Conservation (phyloP, 2,113 vertebrate genomes). For the Numenius arquata region DNA sequence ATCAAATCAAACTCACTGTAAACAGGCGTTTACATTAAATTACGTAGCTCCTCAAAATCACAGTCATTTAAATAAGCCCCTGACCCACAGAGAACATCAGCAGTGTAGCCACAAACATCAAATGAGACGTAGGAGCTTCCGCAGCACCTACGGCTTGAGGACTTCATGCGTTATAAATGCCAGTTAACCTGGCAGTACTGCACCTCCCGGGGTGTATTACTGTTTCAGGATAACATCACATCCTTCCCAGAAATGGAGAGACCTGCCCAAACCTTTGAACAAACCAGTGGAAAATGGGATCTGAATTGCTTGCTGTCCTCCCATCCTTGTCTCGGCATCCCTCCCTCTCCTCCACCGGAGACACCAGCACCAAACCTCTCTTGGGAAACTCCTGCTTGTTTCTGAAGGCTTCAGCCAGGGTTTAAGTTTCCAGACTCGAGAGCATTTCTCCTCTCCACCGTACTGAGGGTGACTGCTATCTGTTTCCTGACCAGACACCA, state of each 20-base stretch:
- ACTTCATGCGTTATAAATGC: not conserved
- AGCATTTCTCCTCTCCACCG: not conserved
- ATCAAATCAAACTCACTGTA: not conserved
- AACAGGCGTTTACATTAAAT: slow-evolving; percentile 22
- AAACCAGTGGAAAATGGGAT: not conserved
- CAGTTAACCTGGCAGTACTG: not conserved
- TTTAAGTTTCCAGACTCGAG: not conserved
- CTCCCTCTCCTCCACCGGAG: not conserved
- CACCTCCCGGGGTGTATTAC: not conserved
- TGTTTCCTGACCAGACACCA: not conserved
- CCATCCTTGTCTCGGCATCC: not conserved
- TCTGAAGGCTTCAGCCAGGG: not conserved
- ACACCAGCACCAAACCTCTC: not conserved
- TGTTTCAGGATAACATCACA: not conserved
- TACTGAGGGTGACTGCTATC: not conserved
- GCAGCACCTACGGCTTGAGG: not conserved
- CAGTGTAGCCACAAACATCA: not conserved
- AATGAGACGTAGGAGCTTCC: not conserved
- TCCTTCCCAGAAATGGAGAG: not conserved
- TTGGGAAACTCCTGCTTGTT: not conserved
- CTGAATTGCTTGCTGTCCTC: not conserved
- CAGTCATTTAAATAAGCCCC: not conserved
- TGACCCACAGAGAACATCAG: not conserved
- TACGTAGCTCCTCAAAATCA: not conserved
- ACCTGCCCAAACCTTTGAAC: not conserved